These are phyloP conservation scores for Anagrus nilaparvatae DNA, from an alignment of 1,140 invertebrate species.

Conservation along the genomic window DNA sequence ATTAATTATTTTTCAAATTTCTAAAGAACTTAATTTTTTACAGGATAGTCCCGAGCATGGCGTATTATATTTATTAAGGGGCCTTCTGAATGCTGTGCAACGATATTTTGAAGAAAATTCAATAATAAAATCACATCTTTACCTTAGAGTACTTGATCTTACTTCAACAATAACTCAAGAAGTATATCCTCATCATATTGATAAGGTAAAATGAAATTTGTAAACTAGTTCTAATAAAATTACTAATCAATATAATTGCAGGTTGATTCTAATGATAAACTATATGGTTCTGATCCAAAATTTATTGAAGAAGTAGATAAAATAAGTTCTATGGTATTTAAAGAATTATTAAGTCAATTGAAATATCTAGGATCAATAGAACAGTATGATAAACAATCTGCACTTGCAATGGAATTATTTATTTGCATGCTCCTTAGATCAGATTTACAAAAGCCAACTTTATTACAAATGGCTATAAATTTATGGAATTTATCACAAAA, in stretches of 20 bases:
- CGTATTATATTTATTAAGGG: constrained; percentile 64
- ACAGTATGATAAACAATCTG: constrained; percentile 54
- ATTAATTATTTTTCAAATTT: constrained; percentile 8
- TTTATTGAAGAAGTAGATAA: constrained; percentile 73
- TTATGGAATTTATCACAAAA: constrained; percentile 69
- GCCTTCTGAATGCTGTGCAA: constrained; percentile 63
- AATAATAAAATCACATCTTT: constrained; percentile 49
- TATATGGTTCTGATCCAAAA: constrained; percentile 85
- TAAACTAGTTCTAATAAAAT: constrained; percentile 1
- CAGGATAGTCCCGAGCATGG: constrained; percentile 80
- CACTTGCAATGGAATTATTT: constrained; percentile 63
- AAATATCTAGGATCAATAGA: constrained; percentile 50
- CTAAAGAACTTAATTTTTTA: constrained; percentile 11
- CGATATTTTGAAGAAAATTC: constrained; percentile 55
- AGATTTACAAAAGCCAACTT: constrained; percentile 50
- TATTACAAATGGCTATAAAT: constrained; percentile 59
- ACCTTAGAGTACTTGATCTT: constrained; percentile 62
- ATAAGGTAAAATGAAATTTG: constrained; percentile 50
- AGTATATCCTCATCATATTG: constrained; percentile 70
- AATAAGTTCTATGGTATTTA: constrained; percentile 65
- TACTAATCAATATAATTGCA: constrained; percentile 15
- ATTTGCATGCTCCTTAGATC: constrained; percentile 58
- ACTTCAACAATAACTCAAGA: constrained; percentile 66
- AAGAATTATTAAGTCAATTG: constrained; percentile 66
- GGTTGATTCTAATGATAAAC: constrained; percentile 87